Percentiles rank a stretch among this genome's conserved stretches.
phyloP scores from a whole-genome alignment of 2,888 invertebrate species.

The Athalia circularis region DNA sequence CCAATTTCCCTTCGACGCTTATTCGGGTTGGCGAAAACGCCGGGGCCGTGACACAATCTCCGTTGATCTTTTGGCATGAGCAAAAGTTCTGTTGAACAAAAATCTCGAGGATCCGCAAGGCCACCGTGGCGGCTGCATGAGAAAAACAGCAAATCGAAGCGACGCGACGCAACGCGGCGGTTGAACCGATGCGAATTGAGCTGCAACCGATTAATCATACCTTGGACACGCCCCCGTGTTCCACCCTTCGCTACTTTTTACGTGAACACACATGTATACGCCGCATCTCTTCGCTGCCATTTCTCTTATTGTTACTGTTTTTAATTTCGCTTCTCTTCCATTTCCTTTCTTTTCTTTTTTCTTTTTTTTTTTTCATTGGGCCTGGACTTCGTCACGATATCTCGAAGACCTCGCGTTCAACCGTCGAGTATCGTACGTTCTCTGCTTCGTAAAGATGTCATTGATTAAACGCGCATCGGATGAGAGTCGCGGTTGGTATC shows the following conservation, averaged over 20 bases:
- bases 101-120: constrained; percentile 33
- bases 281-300: constrained; percentile 12
- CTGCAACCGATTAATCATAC: constrained; percentile 61
- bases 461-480: constrained; percentile 58
- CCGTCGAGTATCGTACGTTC: neutral
- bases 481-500: neutral
- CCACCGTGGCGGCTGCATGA: neutral
- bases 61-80: neutral
- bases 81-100: constrained; percentile 43
- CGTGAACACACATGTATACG: neutral
- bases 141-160: too few species aligned
- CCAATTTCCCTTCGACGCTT: too few species aligned
- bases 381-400: constrained; percentile 37
- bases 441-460: constrained; percentile 63
- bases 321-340: too few species aligned
- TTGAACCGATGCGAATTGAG: constrained; percentile 60
- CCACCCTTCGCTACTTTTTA: constrained; percentile 36
- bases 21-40: too few species aligned
- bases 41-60: too few species aligned
- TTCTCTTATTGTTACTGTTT: neutral
- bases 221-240: constrained; percentile 53
- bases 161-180: neutral
- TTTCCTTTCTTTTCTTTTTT: constrained; percentile 3
- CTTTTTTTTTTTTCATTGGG: constrained; percentile 20
- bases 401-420: constrained; percentile 9